Percentiles rank a stretch among this genome's conserved stretches.
These are phyloP conservation scores for Rapana venosa DNA, from an alignment of 2,888 invertebrate genomes.

Conservation along the genomic window DNA sequence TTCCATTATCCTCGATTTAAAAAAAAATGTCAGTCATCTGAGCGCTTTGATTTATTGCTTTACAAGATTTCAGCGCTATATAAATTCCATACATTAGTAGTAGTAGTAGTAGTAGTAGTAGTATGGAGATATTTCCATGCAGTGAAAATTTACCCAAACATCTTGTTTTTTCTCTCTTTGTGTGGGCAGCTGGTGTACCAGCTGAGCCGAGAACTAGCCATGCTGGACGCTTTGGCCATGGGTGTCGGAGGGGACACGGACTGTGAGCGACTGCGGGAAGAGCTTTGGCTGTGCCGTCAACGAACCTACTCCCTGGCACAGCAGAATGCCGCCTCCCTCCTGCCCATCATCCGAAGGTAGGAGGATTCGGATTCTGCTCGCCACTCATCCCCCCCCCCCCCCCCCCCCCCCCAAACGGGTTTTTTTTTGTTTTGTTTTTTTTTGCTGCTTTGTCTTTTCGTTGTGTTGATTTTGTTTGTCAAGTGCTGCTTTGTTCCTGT, in stretches of 20 bases:
- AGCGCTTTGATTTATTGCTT: too few relatives aligned
- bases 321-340: not conserved
- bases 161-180: not conserved
- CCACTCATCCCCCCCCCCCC: too few relatives aligned
- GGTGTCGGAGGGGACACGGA: slow-evolving; percentile 30
- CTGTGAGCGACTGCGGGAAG: not conserved
- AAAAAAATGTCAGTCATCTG: too few relatives aligned
- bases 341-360: slow-evolving; percentile 10
- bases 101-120: too few relatives aligned
- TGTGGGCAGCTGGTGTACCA: slow-evolving; percentile 20
- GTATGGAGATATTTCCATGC: not conserved
- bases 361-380: not conserved
- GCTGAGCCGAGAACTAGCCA: slow-evolving; percentile 27
- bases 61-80: too few relatives aligned
- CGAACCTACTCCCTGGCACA: not conserved
- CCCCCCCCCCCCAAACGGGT: not conserved
- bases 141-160: not conserved
- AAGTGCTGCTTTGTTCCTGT: not conserved
- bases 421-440: not conserved
- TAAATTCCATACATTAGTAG: too few relatives aligned
- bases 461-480: not conserved
- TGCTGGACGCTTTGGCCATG: not conserved
- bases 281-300: slow-evolving; percentile 5
- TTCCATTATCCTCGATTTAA: too few relatives aligned
- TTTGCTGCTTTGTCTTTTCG: not conserved